Evolutionary conservation across 2,113 vertebrate species (phyloP), one percentile per base, ranked within the genome.

Genomic region (Maccullochella peelii): DNA sequence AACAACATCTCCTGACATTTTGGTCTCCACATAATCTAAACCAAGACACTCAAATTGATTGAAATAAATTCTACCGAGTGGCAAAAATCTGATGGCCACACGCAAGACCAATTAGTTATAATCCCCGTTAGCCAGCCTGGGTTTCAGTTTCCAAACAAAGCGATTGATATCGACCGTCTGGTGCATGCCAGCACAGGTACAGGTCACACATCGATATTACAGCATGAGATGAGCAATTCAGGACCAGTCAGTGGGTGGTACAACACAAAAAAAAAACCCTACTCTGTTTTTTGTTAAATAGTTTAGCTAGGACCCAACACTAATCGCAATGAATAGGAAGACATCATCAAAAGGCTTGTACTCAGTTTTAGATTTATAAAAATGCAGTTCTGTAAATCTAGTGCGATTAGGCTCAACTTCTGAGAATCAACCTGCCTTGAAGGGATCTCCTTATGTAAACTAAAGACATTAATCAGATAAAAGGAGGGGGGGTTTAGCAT

Each of bases 121-220:
- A 74, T 8, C 63, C 33, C 36, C 0, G 15, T 40, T 5, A 66
- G 25, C 4, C 14, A 62, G 14, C 1, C 4, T 67, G 65, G 76
- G 78, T 83, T 85, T 80, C 49, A 63, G 69, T 71, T 84, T 76
- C 75, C 40, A 68, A 57, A 82, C 47, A 73, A 55, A 73, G 11
- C 52, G 81, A 63, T 9, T 16, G 73, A 87, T 71, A 55, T 70
- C 82, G 27, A 25, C 10, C 44, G 72, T 52, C 38, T 10, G 23
- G 70, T 72, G 38, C 54, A 20, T 30, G 65, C 14, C 68, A 87
- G 85, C 33, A 74, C 61, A 86, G 47, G 62, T 65, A 40, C 58
- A 79, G 85, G 79, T 83, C 52, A 81, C 62, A 11, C 65, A 82
- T 93, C 63, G 91, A 94, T 91, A 88, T 87, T 92, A 73, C 27